These are phyloP conservation scores for human (Homo sapiens) DNA, from an alignment of 2,113 vertebrate species.

Conservation along the genomic window GRCh38 chr3:49890001-49890500, in stretches of 20 bases:
- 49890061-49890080: slow-evolving; percentile 76
- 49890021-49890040: slow-evolving; percentile 98
- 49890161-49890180: background rate
- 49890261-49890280: background rate
- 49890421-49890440: background rate
- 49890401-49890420: background rate
- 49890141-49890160: background rate
- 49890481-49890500: slow-evolving; percentile 96
- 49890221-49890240: background rate
- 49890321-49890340: background rate
- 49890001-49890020: slow-evolving; percentile 93
- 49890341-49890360: background rate
- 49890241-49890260: background rate
- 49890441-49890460: background rate
- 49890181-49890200: background rate
- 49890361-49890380: background rate
- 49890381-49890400: background rate
- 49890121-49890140: background rate
- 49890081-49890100: background rate
- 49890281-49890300: background rate
- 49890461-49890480: slow-evolving; percentile 26
- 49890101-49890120: background rate
- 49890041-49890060: slow-evolving; percentile 98
- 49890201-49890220: background rate
- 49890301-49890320: background rate